Percentiles rank a stretch among this genome's conserved stretches.
phyloP scores from a whole-genome alignment of 2,888 invertebrate species.

The Unio delphinus region DNA sequence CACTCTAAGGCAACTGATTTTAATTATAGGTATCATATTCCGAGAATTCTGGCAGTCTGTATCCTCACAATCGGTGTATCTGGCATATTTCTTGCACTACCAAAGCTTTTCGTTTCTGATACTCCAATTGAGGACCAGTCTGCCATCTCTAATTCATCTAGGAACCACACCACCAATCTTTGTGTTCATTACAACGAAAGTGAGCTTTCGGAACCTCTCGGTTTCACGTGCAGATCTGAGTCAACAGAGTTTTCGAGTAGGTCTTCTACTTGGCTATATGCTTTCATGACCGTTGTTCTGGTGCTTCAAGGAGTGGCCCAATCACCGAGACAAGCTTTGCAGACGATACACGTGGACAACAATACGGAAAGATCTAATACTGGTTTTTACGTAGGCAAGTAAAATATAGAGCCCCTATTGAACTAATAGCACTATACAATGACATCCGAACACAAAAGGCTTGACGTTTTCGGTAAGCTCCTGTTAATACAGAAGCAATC shows the following conservation, averaged over 20 bases:
- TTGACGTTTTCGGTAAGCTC: no score
- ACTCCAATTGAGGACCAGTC: constrained; percentile 10
- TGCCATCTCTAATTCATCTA: constrained; percentile 8
- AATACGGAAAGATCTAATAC: constrained; percentile 38
- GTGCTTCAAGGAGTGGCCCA: constrained; percentile 51
- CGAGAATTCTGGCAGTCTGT: constrained; percentile 30
- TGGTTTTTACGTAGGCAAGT: constrained; percentile 44
- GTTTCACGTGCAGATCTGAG: neutral
- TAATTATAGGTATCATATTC: constrained; percentile 32
- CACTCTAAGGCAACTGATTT: neutral
- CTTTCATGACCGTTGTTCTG: neutral
- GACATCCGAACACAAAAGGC: no score
- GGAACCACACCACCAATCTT: no score
- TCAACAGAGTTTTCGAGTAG: neutral
- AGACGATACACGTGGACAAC: constrained; percentile 44
- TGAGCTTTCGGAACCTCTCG: no score
- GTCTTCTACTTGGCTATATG: neutral
- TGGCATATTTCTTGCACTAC: constrained; percentile 15
- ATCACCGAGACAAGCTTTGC: constrained; percentile 40
- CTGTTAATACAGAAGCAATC: no score
- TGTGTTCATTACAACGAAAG: no score
- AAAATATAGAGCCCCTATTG: no score
- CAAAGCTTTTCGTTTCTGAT: no score
- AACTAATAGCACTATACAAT: no score
- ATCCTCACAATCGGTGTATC: constrained; percentile 33